Evolutionary conservation across 2,888 invertebrate species (phyloP).

Genomic region (Rapana venosa): DNA sequence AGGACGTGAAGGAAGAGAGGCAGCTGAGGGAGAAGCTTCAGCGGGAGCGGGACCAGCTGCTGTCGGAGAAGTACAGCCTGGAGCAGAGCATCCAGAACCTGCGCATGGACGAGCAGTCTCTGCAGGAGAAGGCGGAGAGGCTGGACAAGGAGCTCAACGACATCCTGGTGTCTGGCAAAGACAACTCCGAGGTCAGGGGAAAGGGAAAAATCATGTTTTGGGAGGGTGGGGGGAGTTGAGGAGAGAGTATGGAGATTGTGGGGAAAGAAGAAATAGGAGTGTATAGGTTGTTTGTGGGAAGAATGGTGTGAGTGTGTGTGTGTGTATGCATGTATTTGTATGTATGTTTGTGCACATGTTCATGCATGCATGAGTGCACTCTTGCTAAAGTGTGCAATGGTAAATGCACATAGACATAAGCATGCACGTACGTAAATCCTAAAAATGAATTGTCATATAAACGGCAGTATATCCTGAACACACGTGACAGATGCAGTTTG

Average conservation of each 20-base stretch:
- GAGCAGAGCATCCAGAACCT: conserved; percentile 92
- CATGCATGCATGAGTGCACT: neutral
- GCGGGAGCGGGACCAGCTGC: conserved; percentile 90
- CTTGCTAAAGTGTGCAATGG: no score
- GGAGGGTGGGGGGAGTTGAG: neutral
- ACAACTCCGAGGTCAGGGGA: conserved; percentile 61
- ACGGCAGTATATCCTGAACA: no score
- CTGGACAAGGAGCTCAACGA: conserved; percentile 92
- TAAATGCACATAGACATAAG: no score
- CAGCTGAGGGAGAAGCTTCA: conserved; percentile 87
- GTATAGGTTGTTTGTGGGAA: neutral
- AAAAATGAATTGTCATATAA: no score
- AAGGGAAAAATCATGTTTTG: neutral
- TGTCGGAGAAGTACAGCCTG: conserved; percentile 91
- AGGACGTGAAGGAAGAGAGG: conserved; percentile 90
- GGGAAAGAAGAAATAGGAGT: neutral
- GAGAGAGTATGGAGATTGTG: neutral
- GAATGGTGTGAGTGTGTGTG: neutral
- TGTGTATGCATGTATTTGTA: neutral
- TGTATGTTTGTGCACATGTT: neutral
- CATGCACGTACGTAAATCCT: no score
- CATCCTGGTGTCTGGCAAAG: conserved; percentile 85
- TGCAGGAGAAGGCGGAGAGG: conserved; percentile 89
- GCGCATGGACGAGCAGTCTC: conserved; percentile 91
- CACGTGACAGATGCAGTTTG: no score